phyloP scores from a whole-genome alignment of 2,888 invertebrate genomes.

The Tachystola acroxantha region DNA sequence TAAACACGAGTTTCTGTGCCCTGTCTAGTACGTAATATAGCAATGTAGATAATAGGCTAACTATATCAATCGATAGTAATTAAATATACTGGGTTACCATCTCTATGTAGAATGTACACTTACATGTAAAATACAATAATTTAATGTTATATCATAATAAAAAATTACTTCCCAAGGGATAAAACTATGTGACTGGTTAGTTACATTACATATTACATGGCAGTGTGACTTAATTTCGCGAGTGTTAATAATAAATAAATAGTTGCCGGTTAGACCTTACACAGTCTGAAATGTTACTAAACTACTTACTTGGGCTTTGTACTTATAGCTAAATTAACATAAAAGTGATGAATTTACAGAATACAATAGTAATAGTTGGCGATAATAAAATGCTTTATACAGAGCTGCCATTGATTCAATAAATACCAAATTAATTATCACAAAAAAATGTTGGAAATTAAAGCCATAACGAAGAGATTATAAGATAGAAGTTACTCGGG shows the following conservation, averaged over 20 bases:
- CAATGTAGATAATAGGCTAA: conserved; percentile 26
- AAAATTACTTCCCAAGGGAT: conserved; percentile 26
- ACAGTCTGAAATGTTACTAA: background rate
- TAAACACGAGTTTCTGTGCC: too few species aligned
- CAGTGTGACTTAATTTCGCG: conserved; percentile 27
- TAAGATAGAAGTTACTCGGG: conserved; percentile 19
- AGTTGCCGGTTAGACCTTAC: background rate
- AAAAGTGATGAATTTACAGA: background rate
- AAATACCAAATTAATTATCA: too few species aligned
- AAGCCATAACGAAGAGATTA: conserved; percentile 45
- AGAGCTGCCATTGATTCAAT: too few species aligned
- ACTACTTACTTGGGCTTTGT: background rate
- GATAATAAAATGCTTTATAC: too few species aligned
- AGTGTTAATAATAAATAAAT: conserved; percentile 11
- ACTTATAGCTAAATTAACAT: background rate
- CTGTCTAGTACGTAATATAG: too few species aligned
- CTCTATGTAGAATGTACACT: conserved; percentile 51
- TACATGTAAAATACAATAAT: conserved; percentile 46
- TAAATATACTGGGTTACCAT: conserved; percentile 26
- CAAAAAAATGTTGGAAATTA: conserved; percentile 29
- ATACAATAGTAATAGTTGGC: too few species aligned
- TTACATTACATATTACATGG: conserved; percentile 35
- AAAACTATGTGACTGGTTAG: conserved; percentile 25
- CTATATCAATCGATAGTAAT: conserved; percentile 26
- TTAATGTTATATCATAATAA: conserved; percentile 25